These are phyloP conservation scores for Drosophila engyochracea DNA, from an alignment of 2,888 invertebrate species.

Conservation along the genomic window DNA sequence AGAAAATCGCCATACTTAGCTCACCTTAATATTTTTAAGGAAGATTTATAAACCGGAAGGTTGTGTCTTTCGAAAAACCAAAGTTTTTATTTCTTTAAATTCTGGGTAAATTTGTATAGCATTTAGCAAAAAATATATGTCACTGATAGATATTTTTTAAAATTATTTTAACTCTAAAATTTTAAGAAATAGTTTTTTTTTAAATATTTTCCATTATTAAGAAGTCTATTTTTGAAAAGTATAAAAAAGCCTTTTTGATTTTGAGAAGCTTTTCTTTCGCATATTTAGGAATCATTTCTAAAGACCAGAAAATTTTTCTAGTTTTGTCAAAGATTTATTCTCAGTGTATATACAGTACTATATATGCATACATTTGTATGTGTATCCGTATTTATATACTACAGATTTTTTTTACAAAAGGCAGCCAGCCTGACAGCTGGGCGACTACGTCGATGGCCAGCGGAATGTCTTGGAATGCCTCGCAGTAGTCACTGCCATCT, in stretches of 20 bases:
- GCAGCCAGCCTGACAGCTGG: conserved; percentile 53
- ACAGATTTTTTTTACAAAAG: conserved; percentile 39
- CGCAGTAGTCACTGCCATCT: conserved; percentile 28
- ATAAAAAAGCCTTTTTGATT: not conserved
- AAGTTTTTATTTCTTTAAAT: not conserved
- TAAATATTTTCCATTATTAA: no score
- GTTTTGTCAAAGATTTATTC: not conserved
- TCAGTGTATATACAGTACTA: not conserved
- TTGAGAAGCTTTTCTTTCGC: no score
- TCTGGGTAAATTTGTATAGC: not conserved
- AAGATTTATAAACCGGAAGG: not conserved
- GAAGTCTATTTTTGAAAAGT: no score
- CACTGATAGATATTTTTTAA: no score
- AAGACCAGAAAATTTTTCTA: not conserved
- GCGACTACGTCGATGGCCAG: conserved; percentile 54
- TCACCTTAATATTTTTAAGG: not conserved
- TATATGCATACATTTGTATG: conserved; percentile 7
- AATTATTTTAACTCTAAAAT: not conserved
- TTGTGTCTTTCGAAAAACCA: not conserved
- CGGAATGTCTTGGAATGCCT: conserved; percentile 59
- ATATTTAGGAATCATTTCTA: no score
- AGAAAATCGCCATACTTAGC: not conserved
- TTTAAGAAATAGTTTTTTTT: not conserved
- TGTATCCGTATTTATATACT: conserved; percentile 13
- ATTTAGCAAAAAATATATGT: no score